Base-by-base conservation (phyloP, 2,113 vertebrate genomes). In the Synodontis membranacea region DNA sequence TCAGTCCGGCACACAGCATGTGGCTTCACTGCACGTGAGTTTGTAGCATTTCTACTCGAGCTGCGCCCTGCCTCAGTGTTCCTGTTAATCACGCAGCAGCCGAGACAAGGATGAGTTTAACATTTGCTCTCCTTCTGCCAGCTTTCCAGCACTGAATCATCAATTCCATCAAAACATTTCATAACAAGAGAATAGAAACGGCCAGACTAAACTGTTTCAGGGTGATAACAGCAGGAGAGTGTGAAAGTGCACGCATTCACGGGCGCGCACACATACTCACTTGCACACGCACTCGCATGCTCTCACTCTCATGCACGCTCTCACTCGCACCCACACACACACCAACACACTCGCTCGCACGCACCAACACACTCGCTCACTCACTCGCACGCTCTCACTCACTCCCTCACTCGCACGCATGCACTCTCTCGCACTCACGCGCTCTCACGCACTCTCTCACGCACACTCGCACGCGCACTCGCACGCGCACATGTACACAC, bases 91-190 rank as follows among this genome's bases (percentile, higher is more conserved):
- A 44, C 42, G 56, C 54, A 37, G 60, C 39, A 78, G 28, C 14
- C 4, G 52, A 72, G n/a, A n/a, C 64, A 42, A 17, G 21, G 28
- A 31, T 9, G 17, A 11, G 64, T 82, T 64, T 81, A 84, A 84
- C 14, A 46, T 75, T 60, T 25, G 2, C 44, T 31, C 39, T 23
- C 5, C n/a, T 78, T 19, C 83, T 82, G 79, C 74, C 52, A 54
- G 23, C 8, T 78, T 54, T 78, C 23, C 14, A 76, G 70, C 42
- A 21, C 74, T 87, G 48, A 66, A 83, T 78, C 70, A 66, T 78
- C 80, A 54, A 34, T 54, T 66, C 56, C 62, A 46, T 52, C 87
- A 81, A 80, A 84, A 88, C 83, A 84, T 54, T 84, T 70, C 82
- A 58, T 52, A 84, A 87, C 50, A 84, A 39, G 2, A 84, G 62